Evolutionary conservation across 2,888 invertebrate species (phyloP).

Genomic region (Drosophila borborema): DNA sequence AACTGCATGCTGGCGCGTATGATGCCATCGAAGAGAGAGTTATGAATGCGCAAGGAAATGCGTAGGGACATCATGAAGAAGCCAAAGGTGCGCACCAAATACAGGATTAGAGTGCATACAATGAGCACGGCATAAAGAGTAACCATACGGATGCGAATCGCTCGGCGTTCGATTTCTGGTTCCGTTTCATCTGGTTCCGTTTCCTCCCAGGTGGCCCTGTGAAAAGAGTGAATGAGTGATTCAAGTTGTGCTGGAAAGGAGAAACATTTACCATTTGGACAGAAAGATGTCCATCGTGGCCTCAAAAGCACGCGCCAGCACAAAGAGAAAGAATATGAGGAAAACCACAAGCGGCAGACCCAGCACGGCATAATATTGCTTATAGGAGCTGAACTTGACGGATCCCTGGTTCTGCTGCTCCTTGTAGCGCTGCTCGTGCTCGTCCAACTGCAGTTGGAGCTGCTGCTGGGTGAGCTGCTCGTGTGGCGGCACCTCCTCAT

Average conservation of each 20-base stretch:
- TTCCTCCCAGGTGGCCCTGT: slow-evolving; percentile 85
- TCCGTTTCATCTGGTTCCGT: slow-evolving; percentile 81
- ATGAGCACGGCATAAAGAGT: slow-evolving; percentile 80
- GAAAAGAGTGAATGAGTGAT: not conserved
- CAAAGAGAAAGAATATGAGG: slow-evolving; percentile 85
- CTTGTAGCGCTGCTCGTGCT: slow-evolving; percentile 81
- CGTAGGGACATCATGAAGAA: slow-evolving; percentile 91
- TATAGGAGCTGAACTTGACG: slow-evolving; percentile 87
- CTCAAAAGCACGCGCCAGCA: slow-evolving; percentile 88
- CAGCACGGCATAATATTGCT: slow-evolving; percentile 86
- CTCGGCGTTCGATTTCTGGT: slow-evolving; percentile 60
- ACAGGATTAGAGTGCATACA: slow-evolving; percentile 84
- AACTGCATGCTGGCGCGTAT: slow-evolving; percentile 90
- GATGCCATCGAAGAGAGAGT: slow-evolving; percentile 91
- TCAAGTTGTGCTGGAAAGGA: not conserved
- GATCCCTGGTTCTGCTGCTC: slow-evolving; percentile 88
- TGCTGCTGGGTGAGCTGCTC: slow-evolving; percentile 86
- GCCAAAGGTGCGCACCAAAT: slow-evolving; percentile 87
- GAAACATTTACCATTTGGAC: slow-evolving; percentile 88
- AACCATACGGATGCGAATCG: slow-evolving; percentile 71
- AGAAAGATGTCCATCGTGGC: slow-evolving; percentile 91
- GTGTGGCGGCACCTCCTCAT: slow-evolving; percentile 53
- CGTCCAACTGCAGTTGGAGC: slow-evolving; percentile 86
- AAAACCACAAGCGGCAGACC: slow-evolving; percentile 84
- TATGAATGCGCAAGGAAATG: slow-evolving; percentile 91